Evolutionary conservation across 2,797 vertebrate genomes (phyloP), one percentile per base, ranked within the genome.

Genomic region (Glyptemys insculpta): DNA sequence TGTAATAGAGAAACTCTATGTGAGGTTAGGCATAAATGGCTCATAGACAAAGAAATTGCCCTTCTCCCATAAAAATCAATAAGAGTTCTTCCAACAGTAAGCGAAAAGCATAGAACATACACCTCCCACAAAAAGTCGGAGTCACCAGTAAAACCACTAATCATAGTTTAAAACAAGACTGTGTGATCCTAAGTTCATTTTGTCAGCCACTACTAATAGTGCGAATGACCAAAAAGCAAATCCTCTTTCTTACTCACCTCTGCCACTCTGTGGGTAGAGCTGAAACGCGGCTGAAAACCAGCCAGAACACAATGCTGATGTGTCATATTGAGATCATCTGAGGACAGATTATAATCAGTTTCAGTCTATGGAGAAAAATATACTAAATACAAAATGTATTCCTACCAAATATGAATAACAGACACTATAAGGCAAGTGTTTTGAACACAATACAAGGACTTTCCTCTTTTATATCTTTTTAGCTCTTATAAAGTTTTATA

Each of bases 251-350:
- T 95, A 97, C 99, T 99, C 98, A 99, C 99, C 98, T 99, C 99
- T 65, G 98, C 99, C 90, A 99, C 99, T 98, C 99, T 98, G 97
- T 99, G 99, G 15, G 99, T 99, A 44, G 99, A 99, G 98, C 99
- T 99, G 98, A 99, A 99, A 41, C 99, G 99, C 90, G 99, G 98
- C 1, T 98, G 97, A 47, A 98, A 98, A 90, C 99, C 99, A 88
- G 99, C 99, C 81, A 99, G 98, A 91, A 99, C 99, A 94, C 99
- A 99, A 96, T 99, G 99, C 93, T 99, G 99, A 97, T 99, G 99
- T 72, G 99, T 99, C 94, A 97, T 98, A 97, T 99, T 99, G 97
- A 99, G 98, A 98, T 99, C 99, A 98, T 99, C 99, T 99, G 96
- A 82, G 94, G 94, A 97, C 90, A 98, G 37, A 98, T 93, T 12